These are phyloP conservation scores for Palaemon carinicauda DNA, from an alignment of 1,140 invertebrate genomes.

Conservation along the genomic window DNA sequence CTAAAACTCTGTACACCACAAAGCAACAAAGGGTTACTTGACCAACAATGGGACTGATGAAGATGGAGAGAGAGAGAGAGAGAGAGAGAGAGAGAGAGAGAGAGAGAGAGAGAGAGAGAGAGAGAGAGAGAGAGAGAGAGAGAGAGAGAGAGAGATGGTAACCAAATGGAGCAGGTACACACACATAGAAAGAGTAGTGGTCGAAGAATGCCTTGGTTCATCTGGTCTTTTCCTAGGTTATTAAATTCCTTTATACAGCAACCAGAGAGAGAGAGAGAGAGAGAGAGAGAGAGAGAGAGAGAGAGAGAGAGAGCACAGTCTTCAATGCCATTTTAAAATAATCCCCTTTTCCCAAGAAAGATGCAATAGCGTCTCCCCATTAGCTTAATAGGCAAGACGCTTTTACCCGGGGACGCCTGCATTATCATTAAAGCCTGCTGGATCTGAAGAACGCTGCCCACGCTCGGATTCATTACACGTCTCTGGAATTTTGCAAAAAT, in stretches of 20 bases:
- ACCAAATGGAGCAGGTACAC: no score
- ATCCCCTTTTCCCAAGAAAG: no score
- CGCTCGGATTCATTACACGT: no score
- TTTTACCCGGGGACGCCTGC: no score
- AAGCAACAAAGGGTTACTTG: not conserved
- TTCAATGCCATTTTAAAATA: no score
- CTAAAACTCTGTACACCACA: no score
- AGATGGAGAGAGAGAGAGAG: not conserved
- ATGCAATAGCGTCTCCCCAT: no score
- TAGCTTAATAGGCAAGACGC: no score
- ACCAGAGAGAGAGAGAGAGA: not conserved
- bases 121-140: not conserved
- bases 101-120: not conserved
- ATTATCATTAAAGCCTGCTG: no score
- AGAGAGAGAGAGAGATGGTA: not conserved
- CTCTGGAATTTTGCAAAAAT: no score
- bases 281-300: not conserved
- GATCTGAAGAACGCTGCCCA: no score
- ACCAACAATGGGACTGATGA: not conserved
- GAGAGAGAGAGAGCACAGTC: not conserved
- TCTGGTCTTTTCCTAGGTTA: not conserved
- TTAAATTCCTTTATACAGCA: no score
- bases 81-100: not conserved
- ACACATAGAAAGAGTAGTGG: not conserved
- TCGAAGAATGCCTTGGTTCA: not conserved